Percentiles rank a stretch among this genome's conserved stretches.
Conservation (phyloP, 2,888 invertebrate genomes). For the Podabrus alpinus region DNA sequence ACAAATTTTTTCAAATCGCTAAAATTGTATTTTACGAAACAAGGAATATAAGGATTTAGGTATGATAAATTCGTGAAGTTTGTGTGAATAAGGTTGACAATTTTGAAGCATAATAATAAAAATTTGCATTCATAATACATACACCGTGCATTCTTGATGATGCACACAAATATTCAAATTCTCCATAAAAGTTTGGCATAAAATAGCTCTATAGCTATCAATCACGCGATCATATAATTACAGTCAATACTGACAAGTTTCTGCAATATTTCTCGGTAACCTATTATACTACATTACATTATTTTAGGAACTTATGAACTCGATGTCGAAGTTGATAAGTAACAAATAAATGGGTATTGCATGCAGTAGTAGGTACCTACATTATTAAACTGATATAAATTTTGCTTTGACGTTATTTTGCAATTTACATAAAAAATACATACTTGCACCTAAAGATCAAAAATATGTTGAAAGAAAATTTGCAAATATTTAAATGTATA, state of each 20-base stretch:
- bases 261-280: constrained; percentile 21
- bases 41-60: neutral
- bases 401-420: neutral
- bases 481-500: neutral
- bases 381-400: neutral
- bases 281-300: neutral
- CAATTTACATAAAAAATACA: neutral
- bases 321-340: constrained; percentile 20
- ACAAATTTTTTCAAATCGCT: neutral
- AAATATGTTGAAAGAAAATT: neutral
- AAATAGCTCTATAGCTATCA: constrained; percentile 25
- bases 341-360: constrained; percentile 18
- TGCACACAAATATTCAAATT: neutral
- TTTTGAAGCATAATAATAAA: neutral
- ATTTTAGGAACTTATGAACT: neutral
- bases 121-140: neutral
- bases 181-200: constrained; percentile 9
- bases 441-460: neutral
- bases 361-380: constrained; percentile 4
- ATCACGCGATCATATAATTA: constrained; percentile 35
- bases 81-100: neutral
- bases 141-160: neutral
- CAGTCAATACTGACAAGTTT: constrained; percentile 31
- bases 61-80: neutral
- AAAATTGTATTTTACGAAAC: neutral